Conservation (phyloP, 2,113 vertebrate species). For the Pelecanoides urinatrix region DNA sequence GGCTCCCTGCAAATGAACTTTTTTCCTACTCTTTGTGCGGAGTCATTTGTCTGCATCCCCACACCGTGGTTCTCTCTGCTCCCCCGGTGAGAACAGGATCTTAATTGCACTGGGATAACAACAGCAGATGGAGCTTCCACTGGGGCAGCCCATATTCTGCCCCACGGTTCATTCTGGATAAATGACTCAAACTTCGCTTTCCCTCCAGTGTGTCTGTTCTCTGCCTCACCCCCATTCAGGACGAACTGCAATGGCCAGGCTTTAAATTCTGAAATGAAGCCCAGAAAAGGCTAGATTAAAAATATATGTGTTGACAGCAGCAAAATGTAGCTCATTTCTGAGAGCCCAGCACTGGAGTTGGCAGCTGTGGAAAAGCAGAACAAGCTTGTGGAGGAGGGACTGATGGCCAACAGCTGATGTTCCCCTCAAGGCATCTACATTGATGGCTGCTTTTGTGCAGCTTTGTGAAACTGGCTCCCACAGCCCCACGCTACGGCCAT, state of each 20-base stretch:
- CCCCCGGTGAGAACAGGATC: background rate
- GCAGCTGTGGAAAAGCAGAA: conserved; percentile 3
- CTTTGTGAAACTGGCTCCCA: background rate
- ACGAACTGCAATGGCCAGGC: background rate
- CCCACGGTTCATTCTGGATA: background rate
- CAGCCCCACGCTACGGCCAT: background rate
- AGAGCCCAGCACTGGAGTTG: background rate
- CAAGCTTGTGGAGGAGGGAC: background rate
- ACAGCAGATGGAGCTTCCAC: background rate
- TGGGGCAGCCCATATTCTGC: background rate
- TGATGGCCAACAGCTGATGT: conserved; percentile 47
- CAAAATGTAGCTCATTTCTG: background rate
- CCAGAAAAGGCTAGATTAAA: conserved; percentile 11
- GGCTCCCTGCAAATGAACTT: background rate
- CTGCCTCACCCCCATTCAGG: background rate
- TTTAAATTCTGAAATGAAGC: background rate
- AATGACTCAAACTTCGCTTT: background rate
- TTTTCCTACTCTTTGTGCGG: background rate
- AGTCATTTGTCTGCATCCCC: background rate
- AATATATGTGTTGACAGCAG: background rate
- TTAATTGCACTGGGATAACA: background rate
- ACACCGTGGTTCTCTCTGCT: background rate
- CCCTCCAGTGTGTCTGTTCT: background rate
- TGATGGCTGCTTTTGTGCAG: background rate
- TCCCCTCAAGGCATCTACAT: conserved; percentile 4